Base-by-base conservation (phyloP, 2,888 invertebrate species). In the Netelia melanura region DNA sequence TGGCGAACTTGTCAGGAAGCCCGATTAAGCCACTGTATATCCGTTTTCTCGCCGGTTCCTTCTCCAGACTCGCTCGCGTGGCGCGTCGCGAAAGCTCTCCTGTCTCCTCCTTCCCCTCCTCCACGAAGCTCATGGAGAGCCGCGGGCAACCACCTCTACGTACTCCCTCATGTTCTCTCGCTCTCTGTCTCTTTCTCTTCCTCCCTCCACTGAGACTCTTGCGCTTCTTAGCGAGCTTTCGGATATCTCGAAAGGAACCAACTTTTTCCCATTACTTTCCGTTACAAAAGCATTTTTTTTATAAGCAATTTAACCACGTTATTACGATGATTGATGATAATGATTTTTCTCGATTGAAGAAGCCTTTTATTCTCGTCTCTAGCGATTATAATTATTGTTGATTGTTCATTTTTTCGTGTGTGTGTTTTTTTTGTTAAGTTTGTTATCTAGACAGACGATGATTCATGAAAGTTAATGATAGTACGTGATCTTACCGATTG, bases 401-500 rank as follows among this genome's bases (percentile, higher is more conserved):
- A 14, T 48, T 1, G 14, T 14, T 14, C 48, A 48, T 14, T 48
- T 17, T 56, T 56, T 56, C 6, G 52, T 5, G 0, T n/a, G 43
- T n/a, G 2, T 1, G n/a, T 75, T 54, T 76, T n/a, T 56, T 9
- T n/a, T 48, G n/a, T n/a, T 58, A 48, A 54, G 6, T n/a, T 54
- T n/a, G 52, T 17, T 17, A n/a, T 70, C 6, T 38, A 38, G 38
- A 38, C 8, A 38, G 0, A 8, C 0, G 38, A 8, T 38, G 38
- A 8, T 38, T 38, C 3, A 38, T 21, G 5, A 8, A n/a, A 62
- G 23, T 11, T 70, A 38, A 38, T 1, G 38, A 5, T 30, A 70
- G n/a, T 52, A 44, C 10, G 17, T 30, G n/a, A 30, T 88, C 89
- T 91, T 89, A 93, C 93, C 91, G 68, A 88, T 91, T 72, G 90